phyloP scores from a whole-genome alignment of 1,140 invertebrate species.

The Coenobita brevimanus region DNA sequence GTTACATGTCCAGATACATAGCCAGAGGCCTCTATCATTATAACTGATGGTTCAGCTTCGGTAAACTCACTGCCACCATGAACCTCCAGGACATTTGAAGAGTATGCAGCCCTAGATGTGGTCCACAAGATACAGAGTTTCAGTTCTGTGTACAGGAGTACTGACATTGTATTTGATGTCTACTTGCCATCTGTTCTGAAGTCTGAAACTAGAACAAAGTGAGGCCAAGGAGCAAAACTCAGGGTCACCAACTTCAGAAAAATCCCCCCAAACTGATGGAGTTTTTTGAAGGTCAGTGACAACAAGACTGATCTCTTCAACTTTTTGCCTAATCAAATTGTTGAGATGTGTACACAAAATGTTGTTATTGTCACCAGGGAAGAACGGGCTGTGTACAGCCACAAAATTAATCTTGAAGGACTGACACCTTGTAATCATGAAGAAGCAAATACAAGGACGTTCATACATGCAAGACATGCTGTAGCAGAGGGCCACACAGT shows the following conservation, averaged over 20 bases:
- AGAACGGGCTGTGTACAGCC: background rate
- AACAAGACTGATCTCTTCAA: background rate
- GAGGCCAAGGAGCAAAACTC: background rate
- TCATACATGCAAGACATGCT: background rate
- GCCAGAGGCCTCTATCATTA: background rate
- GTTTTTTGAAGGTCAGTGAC: background rate
- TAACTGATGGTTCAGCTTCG: constrained; percentile 2
- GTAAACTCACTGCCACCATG: background rate
- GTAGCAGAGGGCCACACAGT: background rate
- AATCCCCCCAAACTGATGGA: background rate
- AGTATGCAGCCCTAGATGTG: background rate
- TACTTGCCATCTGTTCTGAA: constrained; percentile 21
- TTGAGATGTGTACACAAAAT: background rate
- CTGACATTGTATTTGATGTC: constrained; percentile 8
- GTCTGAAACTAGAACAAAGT: background rate
- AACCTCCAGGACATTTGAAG: constrained; percentile 10
- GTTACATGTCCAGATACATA: background rate
- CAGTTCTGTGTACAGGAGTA: too few relatives aligned
- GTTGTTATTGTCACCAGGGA: background rate
- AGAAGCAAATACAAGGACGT: background rate
- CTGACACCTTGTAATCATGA: constrained; percentile 1
- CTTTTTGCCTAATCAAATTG: background rate
- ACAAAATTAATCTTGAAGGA: background rate
- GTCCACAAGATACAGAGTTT: background rate
- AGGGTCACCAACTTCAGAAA: constrained; percentile 8